Percentiles rank a stretch among this genome's conserved stretches.
Evolutionary conservation across 2,888 invertebrate species (phyloP).

Genomic region (Euclidia mi): DNA sequence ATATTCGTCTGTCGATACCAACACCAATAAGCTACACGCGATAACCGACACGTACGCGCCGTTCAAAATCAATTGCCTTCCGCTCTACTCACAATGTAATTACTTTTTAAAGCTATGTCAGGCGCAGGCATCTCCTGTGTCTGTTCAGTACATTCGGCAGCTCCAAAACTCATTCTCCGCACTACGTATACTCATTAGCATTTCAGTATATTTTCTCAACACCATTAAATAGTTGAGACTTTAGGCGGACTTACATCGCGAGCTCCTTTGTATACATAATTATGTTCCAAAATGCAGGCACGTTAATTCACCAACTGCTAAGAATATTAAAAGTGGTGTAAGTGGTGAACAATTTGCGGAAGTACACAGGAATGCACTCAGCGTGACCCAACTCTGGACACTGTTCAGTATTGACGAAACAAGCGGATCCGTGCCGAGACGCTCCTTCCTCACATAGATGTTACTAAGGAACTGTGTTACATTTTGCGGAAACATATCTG

Average conservation of each 20-base stretch:
- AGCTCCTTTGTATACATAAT: constrained; percentile 21
- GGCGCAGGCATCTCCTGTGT: not conserved
- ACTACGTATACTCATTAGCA: not conserved
- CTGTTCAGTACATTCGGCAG: no score
- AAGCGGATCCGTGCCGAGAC: not conserved
- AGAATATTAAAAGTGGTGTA: constrained; percentile 41
- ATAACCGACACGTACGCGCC: constrained; percentile 24
- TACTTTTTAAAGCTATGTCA: not conserved
- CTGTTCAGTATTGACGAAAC: not conserved
- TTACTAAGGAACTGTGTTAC: not conserved
- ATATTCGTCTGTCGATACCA: constrained; percentile 35
- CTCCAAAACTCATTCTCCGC: not conserved
- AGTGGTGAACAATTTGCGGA: constrained; percentile 33
- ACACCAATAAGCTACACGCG: constrained; percentile 31
- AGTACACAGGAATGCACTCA: constrained; percentile 53
- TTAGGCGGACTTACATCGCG: constrained; percentile 6
- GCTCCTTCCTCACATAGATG: not conserved
- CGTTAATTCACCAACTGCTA: constrained; percentile 23
- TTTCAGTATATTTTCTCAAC: constrained; percentile 10
- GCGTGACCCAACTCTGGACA: constrained; percentile 7
- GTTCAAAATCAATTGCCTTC: constrained; percentile 17
- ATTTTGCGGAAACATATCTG: not conserved
- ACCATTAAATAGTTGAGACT: constrained; percentile 3
- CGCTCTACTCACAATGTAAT: not conserved
- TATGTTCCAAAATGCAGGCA: constrained; percentile 18